Evolutionary conservation across 2,113 vertebrate species (phyloP).

Genomic region (Tringa solitaria): DNA sequence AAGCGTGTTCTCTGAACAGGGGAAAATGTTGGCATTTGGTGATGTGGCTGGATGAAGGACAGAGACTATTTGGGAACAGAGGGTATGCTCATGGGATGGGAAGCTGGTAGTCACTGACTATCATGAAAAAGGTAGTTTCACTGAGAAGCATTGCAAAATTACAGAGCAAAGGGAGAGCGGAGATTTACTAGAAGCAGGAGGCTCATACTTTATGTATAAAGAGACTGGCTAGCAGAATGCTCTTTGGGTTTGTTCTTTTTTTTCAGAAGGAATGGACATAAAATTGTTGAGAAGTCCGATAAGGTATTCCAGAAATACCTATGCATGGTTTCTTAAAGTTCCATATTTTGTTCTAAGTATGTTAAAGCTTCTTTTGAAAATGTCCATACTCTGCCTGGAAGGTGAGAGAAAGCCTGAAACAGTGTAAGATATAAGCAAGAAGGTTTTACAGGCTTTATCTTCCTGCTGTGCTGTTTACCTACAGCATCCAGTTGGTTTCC

Average conservation of each 20-base stretch:
- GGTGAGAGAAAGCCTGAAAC: not conserved
- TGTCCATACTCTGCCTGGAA: not conserved
- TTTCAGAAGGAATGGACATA: not conserved
- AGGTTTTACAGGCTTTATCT: not conserved
- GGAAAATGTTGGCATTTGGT: not conserved
- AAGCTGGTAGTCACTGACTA: not conserved
- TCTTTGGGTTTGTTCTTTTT: not conserved
- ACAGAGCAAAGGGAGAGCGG: not conserved
- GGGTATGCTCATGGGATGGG: not conserved
- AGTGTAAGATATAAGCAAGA: not conserved
- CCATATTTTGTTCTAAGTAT: not conserved
- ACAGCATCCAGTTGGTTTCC: not conserved
- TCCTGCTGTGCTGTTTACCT: not conserved
- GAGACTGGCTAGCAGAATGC: not conserved
- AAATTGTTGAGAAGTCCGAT: not conserved
- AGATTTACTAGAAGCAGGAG: not conserved
- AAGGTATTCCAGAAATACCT: not conserved
- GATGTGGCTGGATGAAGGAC: not conserved
- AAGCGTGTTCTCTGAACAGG: not conserved
- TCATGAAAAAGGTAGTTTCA: not conserved
- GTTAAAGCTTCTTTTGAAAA: not conserved
- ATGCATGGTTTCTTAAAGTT: not conserved
- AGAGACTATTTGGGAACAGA: not conserved
- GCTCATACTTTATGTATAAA: not conserved
- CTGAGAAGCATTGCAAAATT: not conserved